Evolutionary conservation across 2,113 vertebrate genomes (phyloP).

Genomic region (Centropus unirufus): DNA sequence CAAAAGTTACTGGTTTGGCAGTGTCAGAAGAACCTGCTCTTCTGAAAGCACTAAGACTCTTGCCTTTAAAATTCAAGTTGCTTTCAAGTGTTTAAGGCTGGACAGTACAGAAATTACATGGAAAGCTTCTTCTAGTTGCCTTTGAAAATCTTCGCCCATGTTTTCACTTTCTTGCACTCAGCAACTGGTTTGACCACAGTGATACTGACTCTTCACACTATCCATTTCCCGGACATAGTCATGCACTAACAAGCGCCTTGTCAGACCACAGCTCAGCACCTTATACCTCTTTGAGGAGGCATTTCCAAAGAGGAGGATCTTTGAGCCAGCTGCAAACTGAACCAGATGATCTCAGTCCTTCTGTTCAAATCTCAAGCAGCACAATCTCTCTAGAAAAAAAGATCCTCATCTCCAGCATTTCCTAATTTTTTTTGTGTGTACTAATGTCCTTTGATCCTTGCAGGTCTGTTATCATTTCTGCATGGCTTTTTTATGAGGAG

Average conservation of each 20-base stretch:
- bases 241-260: background rate
- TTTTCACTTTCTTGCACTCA: background rate
- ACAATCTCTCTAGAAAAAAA: background rate
- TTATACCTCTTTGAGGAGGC: background rate
- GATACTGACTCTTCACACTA: background rate
- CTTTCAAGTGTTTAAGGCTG: background rate
- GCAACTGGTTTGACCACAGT: background rate
- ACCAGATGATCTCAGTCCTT: background rate
- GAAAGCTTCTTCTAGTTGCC: background rate
- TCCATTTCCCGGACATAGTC: background rate
- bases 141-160: background rate
- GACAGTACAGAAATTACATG: background rate
- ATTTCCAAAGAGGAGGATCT: background rate
- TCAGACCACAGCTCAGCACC: background rate
- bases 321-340: background rate
- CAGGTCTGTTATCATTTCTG: background rate
- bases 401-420: background rate
- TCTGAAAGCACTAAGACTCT: background rate
- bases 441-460: background rate
- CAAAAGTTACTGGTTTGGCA: background rate
- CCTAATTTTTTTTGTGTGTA: background rate
- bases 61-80: background rate
- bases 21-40: background rate
- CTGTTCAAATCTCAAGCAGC: background rate
- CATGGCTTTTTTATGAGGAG: background rate